Evolutionary conservation across 1,140 invertebrate genomes (phyloP), one percentile per base, ranked within the genome.

Genomic region (Ectropis grisescens): DNA sequence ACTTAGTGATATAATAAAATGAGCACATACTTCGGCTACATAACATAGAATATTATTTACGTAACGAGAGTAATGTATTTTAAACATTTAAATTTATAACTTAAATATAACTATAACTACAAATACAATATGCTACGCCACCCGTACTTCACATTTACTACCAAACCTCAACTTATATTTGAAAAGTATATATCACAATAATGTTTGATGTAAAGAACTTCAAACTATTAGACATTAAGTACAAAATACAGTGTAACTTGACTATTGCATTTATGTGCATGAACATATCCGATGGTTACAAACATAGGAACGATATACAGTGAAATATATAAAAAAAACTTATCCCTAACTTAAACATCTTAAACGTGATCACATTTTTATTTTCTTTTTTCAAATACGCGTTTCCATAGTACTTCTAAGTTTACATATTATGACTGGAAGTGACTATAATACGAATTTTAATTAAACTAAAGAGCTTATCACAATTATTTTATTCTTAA

Each of bases 341-440:
- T 57, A 55, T 25, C 31, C 25, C 41, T 62, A 56, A 55, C 43
- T 39, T 64, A 64, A 55, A 51, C 38, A 58, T 47, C 60, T 65
- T 67, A 70, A 25, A 41, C 42, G 61, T 58, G 51, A 62, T 80
- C 67, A 75, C 75, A 75, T 66, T 67, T 59, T 52, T 58, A 56
- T 58, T 56, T 54, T 36, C 42, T 44, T 42, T 57, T 54, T 42
- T 47, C 29, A 55, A 50, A 58, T 47, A 47, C 55, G 54, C 51
- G 38, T 41, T 49, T 44, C 44, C 55, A 67, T 61, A 71, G 62
- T 70, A 70, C 66, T 51, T 59, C 67, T 74, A 67, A 56, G 49
- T 62, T 76, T 67, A 71, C 62, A 70, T 76, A 80, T 76, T 80
- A 80, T 78, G 75, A 80, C 75, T 80, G 67, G 67, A 78, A 78